phyloP scores from a whole-genome alignment of 2,113 vertebrate genomes.

The Sturnira hondurensis region DNA sequence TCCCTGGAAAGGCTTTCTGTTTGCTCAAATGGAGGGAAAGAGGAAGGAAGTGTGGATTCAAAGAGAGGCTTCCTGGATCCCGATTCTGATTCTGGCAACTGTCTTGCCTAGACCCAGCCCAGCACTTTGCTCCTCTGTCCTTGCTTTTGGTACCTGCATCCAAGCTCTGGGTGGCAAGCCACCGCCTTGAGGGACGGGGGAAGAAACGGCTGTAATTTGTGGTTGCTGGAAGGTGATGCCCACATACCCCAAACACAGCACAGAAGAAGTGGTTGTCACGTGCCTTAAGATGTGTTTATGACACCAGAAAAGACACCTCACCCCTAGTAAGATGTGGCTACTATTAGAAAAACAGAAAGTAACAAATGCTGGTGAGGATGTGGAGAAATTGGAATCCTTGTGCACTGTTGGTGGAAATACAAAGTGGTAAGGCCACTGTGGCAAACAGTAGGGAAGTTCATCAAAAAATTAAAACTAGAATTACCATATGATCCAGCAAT shows the following conservation, averaged over 20 bases:
- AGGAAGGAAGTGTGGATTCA: slow-evolving; percentile 18
- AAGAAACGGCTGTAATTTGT: not conserved
- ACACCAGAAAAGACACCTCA: not conserved
- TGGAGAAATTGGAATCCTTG: not conserved
- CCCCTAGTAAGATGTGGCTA: not conserved
- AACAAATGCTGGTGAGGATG: not conserved
- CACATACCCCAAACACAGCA: not conserved
- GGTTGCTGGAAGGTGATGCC: too few relatives aligned
- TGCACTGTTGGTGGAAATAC: not conserved
- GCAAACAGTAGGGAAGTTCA: not conserved
- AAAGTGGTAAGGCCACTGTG: not conserved
- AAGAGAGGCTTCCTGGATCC: slow-evolving; percentile 15
- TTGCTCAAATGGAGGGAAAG: not conserved
- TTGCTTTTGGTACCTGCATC: not conserved
- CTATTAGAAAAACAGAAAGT: not conserved
- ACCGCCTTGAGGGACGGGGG: not conserved
- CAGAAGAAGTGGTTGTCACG: not conserved
- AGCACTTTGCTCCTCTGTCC: not conserved
- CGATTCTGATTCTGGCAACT: not conserved
- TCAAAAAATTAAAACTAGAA: not conserved
- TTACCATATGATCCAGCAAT: not conserved
- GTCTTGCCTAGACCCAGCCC: not conserved
- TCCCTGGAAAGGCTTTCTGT: not conserved
- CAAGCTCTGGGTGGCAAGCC: not conserved
- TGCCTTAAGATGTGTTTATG: not conserved